Evolutionary conservation across 2,113 vertebrate species (phyloP).

Genomic region (Serinus canaria): DNA sequence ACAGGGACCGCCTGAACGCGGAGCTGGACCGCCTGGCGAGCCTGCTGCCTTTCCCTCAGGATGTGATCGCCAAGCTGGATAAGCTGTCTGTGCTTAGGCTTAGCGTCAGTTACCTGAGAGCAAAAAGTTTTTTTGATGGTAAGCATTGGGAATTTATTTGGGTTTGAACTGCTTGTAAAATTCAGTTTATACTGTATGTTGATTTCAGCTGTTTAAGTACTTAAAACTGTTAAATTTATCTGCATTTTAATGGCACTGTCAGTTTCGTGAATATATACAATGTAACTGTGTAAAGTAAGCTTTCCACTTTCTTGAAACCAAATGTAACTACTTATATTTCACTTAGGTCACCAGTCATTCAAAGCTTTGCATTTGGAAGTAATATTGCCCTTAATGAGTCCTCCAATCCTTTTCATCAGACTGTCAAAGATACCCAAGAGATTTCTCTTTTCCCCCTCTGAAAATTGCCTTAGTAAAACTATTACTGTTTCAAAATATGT

Average conservation of each 20-base stretch:
- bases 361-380: constrained; percentile 1
- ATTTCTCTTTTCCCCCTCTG: background rate
- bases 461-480: background rate
- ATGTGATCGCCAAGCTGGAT: constrained; percentile 85
- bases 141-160: constrained; percentile 61
- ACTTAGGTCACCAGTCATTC: background rate
- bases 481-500: background rate
- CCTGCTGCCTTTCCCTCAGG: constrained; percentile 83
- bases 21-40: constrained; percentile 84
- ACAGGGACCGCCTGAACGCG: constrained; percentile 83
- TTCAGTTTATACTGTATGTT: background rate
- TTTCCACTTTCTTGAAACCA: constrained; percentile 35
- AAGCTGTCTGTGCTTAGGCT: constrained; percentile 87
- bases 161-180: background rate
- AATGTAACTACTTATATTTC: constrained; percentile 7
- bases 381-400: background rate
- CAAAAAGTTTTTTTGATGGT: constrained; percentile 88
- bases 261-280: background rate
- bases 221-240: constrained; percentile 7
- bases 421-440: background rate
- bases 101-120: constrained; percentile 86
- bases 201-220: background rate
- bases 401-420: background rate
- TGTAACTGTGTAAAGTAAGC: constrained; percentile 1
- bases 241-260: background rate